These are phyloP conservation scores for Drymodes brunneopygia DNA, from an alignment of 2,113 vertebrate species.

Conservation along the genomic window DNA sequence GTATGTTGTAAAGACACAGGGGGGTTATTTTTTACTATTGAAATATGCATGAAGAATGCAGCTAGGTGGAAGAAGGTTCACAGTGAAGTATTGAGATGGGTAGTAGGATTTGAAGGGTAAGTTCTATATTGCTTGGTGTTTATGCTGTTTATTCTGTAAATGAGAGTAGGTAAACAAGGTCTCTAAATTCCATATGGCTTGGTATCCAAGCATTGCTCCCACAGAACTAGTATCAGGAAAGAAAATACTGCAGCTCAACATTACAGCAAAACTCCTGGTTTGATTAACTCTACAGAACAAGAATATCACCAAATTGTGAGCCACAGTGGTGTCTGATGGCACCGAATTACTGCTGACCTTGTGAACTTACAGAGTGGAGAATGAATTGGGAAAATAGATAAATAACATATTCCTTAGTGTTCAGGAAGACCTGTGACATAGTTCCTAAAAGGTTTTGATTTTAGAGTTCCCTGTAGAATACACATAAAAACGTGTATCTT, in stretches of 20 bases:
- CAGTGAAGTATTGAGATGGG: not conserved
- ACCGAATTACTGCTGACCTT: not conserved
- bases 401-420: not conserved
- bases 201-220: not conserved
- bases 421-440: not conserved
- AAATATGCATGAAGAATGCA: not conserved
- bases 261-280: not conserved
- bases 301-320: not conserved
- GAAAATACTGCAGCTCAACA: not conserved
- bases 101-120: not conserved
- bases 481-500: accelerated
- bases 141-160: not conserved
- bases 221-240: not conserved
- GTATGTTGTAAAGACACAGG: not conserved
- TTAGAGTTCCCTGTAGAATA: not conserved
- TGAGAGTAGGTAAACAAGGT: not conserved
- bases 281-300: not conserved
- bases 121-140: not conserved
- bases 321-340: not conserved
- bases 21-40: not conserved
- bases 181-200: not conserved
- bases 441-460: not conserved
- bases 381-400: not conserved
- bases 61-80: not conserved
- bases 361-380: not conserved